A percentile compares a stretch with the other conserved stretches of the same genome.
These are phyloP conservation scores for Cosmorhoe ocellata DNA, from an alignment of 2,888 invertebrate species.

Conservation along the genomic window DNA sequence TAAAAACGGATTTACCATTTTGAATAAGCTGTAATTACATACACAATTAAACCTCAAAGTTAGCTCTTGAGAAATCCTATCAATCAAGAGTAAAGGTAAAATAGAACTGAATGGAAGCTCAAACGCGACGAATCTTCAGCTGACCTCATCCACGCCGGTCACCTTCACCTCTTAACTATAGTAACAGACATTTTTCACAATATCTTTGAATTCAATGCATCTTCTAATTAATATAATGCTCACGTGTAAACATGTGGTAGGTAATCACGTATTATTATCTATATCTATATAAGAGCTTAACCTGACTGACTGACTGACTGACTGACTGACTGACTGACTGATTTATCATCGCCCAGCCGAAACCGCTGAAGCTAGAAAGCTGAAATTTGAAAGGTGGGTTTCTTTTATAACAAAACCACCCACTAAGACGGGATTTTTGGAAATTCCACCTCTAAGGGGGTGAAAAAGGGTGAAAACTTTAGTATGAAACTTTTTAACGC, in stretches of 20 bases:
- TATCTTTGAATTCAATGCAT: conserved; percentile 41
- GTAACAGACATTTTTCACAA: conserved; percentile 47
- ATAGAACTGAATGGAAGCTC: conserved; percentile 35
- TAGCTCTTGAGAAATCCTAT: conserved; percentile 43
- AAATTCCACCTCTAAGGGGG: too few relatives aligned
- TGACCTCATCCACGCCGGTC: conserved; percentile 46
- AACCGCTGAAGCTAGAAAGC: too few relatives aligned
- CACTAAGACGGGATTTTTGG: too few relatives aligned
- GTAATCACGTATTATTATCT: conserved; percentile 29
- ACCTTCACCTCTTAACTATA: conserved; percentile 56
- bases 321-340: too few relatives aligned
- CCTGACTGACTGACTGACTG: too few relatives aligned
- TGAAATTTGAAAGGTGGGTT: too few relatives aligned
- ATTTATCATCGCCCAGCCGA: too few relatives aligned
- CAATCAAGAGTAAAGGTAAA: conserved; percentile 55
- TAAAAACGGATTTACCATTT: conserved; percentile 22
- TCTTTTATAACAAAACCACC: too few relatives aligned
- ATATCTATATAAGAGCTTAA: too few relatives aligned
- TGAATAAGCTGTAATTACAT: conserved; percentile 55
- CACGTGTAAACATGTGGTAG: conserved; percentile 39
- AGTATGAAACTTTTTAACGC: too few relatives aligned
- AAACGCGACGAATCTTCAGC: conserved; percentile 40
- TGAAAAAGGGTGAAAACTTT: too few relatives aligned
- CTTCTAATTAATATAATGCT: conserved; percentile 47
- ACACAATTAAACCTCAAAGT: conserved; percentile 45